Evolutionary conservation across 2,797 vertebrate genomes (phyloP), one percentile per base, ranked within the genome.

Genomic region (Cottoperca gobio): DNA sequence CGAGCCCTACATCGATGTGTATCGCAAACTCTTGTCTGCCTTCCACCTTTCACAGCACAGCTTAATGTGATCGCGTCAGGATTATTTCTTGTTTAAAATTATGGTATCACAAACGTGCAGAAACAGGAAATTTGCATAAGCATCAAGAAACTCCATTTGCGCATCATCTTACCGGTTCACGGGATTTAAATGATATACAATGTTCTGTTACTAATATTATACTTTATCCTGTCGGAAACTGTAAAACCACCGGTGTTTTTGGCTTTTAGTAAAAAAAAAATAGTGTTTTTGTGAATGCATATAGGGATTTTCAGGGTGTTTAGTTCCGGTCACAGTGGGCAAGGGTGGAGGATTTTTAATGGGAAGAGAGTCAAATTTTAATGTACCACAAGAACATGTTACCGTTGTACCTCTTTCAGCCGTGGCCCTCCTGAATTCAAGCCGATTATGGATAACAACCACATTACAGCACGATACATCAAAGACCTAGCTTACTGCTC

Each of bases 391-490:
- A 84, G 94, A 82, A 93, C 94, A 94, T 95, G 95, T 95, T 96
- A 95, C 93, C 92, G 92, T 95, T 94, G 95, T 94, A 95, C 94
- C 95, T 95, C 96, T 96, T 97, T 97, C 96, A 84, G 82, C 95
- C 83, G 87, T 90, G 95, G 95, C 86, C 87, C 94, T 91, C 87
- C 95, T 97, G 96, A 95, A 96, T 97, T 96, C 95, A 96, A 96
- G 96, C 95, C 96, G 97, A 97, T 99, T 99, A 97, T 96, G 96
- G 96, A 96, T 97, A 97, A 98, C 97, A 98, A 97, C 96, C 96
- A 95, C 96, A 96, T 96, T 96, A 97, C 96, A 93, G 94, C 91
- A 84, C 92, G 94, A 96, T 96, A 96, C 95, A 96, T 95, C 93
- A 97, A 97, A 96, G 96, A 95, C 92, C 96, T 90, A 95, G 96